phyloP scores from a whole-genome alignment of 2,888 invertebrate genomes.

The Tricholauxania praeusta region DNA sequence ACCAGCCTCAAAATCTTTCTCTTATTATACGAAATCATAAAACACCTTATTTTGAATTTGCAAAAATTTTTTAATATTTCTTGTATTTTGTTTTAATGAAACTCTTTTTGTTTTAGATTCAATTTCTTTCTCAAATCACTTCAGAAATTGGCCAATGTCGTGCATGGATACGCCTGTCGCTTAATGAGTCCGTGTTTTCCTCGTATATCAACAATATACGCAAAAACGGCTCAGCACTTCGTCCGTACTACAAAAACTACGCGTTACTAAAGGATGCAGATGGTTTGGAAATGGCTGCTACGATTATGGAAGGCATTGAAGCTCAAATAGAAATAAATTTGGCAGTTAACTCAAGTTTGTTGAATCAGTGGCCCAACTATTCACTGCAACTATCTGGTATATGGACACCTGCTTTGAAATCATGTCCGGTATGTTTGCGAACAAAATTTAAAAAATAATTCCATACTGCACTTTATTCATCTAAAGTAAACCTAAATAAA shows the following conservation, averaged over 20 bases:
- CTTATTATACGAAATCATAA: too few species aligned
- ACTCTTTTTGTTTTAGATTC: constrained; percentile 69
- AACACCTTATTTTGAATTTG: too few species aligned
- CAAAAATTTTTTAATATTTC: too few species aligned
- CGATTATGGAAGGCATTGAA: constrained; percentile 82
- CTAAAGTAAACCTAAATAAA: background rate
- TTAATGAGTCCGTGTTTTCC: constrained; percentile 89
- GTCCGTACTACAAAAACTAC: constrained; percentile 84
- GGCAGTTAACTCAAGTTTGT: constrained; percentile 85
- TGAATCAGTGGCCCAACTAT: constrained; percentile 90
- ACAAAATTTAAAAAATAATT: background rate
- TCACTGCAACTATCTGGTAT: constrained; percentile 87
- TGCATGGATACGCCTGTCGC: constrained; percentile 89
- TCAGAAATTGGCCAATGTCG: constrained; percentile 93
- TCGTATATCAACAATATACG: constrained; percentile 88
- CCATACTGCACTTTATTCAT: background rate
- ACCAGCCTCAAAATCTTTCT: too few species aligned
- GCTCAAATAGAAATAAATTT: constrained; percentile 79
- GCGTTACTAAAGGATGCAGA: constrained; percentile 89
- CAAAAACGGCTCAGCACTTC: constrained; percentile 80
- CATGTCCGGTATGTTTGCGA: constrained; percentile 72
- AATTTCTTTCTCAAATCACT: constrained; percentile 81
- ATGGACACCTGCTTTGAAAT: constrained; percentile 84
- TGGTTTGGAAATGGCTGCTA: constrained; percentile 81
- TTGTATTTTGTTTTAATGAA: too few species aligned